Evolutionary conservation across 92 coral and sea anemone species (phyloP), one percentile per base, ranked within the genome.

Genomic region (Pocillopora meandrina): DNA sequence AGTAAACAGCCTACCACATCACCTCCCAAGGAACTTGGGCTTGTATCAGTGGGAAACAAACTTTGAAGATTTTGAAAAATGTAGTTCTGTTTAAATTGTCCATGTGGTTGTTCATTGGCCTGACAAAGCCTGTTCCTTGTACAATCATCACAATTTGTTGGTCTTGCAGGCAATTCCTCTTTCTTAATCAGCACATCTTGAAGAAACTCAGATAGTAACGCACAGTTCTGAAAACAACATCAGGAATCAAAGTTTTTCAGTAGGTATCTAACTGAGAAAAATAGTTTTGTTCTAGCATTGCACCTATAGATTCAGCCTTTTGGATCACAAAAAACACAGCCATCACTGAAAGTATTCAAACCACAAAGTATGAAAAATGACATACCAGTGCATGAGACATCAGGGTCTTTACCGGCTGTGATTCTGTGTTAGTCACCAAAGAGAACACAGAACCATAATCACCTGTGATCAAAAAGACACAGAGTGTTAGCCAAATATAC

Each of bases 361-460:
- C 31, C 31, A 26, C 31, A 26, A 26, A 26, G 26, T 26, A 1
- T 26, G 26, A 26, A 65, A 65, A 21, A 23, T 9, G 17, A 56
- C 88, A 67, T 91, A 97, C 99, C 95, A 97, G 72, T 33, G 97
- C 95, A 92, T 92, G 95, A 11, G 95, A 87, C 93, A 95, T 87
- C 85, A 97, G 82, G 42, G 93, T 91, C 65, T 93, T 92, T 20
- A 89, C 92, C 35, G 99, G 98, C 74, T 97, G 99, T 26, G 91
- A 91, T 26, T 94, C 97, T 31, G 97, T 88, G 79, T 92, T 94
- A 66, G 98, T 94, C 56, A 97, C 99, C 87, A 97, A 84, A 33
- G 95, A 90, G 69, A 92, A 90, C n/a, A 97, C 99, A 78, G 98
- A 93, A 65, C 92, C 84, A 67, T 97, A 97, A 87, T 95, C 97